phyloP scores from a whole-genome alignment of 2,888 invertebrate species.

The Caenorhabditis sulstoni region DNA sequence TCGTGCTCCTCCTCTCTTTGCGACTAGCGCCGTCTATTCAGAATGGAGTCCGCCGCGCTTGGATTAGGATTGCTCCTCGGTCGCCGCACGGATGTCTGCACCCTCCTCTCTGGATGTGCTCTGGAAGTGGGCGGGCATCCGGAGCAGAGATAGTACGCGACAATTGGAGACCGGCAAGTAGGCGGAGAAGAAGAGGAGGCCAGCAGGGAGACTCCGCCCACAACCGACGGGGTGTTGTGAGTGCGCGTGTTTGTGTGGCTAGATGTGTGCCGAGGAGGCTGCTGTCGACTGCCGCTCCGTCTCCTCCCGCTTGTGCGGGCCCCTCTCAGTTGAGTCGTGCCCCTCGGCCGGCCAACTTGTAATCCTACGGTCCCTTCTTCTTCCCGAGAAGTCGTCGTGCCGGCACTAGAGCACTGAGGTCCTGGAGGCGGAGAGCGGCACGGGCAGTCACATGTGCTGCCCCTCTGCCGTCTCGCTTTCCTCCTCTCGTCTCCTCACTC shows the following conservation, averaged over 20 bases:
- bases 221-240: slow-evolving; percentile 14
- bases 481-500: slow-evolving; percentile 25
- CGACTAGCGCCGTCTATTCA: slow-evolving; percentile 18
- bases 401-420: slow-evolving; percentile 5
- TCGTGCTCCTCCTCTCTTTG: slow-evolving; percentile 2
- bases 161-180: slow-evolving; percentile 12
- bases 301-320: slow-evolving; percentile 3
- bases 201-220: slow-evolving; percentile 24
- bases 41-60: slow-evolving; percentile 26
- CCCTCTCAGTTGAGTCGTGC: background rate
- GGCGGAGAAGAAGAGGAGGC: slow-evolving; percentile 11
- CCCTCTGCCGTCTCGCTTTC: background rate
- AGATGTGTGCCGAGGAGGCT: slow-evolving; percentile 21
- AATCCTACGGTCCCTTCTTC: slow-evolving; percentile 4
- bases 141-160: slow-evolving; percentile 30
- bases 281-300: slow-evolving; percentile 8
- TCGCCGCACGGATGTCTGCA: slow-evolving; percentile 6
- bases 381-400: background rate
- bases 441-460: slow-evolving; percentile 23
- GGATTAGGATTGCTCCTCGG: slow-evolving; percentile 46
- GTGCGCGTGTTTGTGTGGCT: slow-evolving; percentile 31
- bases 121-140: slow-evolving; percentile 45
- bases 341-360: slow-evolving; percentile 12
- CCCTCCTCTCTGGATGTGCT: slow-evolving; percentile 13
- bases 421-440: slow-evolving; percentile 9